These are phyloP conservation scores for Drosophila suzukii DNA, from an alignment of 1,140 invertebrate genomes.

Conservation along the genomic window DNA sequence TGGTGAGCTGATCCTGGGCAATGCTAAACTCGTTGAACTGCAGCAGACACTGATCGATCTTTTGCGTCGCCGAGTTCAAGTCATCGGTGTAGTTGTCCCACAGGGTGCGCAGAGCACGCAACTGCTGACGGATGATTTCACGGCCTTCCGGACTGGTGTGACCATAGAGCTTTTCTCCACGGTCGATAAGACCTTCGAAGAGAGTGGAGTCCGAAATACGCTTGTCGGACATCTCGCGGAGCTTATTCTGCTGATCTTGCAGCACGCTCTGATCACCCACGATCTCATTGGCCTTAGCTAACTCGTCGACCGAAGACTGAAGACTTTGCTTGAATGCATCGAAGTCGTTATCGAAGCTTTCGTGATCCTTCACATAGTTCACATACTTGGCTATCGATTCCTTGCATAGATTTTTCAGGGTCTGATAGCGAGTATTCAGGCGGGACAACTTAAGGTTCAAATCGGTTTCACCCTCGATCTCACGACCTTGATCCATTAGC, in stretches of 20 bases:
- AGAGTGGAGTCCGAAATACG: slow-evolving; percentile 92
- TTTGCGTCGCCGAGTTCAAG: slow-evolving; percentile 90
- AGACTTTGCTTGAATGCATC: slow-evolving; percentile 91
- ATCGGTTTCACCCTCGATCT: slow-evolving; percentile 91
- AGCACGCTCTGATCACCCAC: slow-evolving; percentile 94
- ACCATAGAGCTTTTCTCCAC: slow-evolving; percentile 95
- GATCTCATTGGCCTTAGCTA: slow-evolving; percentile 92
- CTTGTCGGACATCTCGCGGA: slow-evolving; percentile 92
- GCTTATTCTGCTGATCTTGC: slow-evolving; percentile 93
- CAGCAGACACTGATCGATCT: slow-evolving; percentile 94
- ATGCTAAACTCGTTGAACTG: slow-evolving; percentile 95
- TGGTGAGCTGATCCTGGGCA: slow-evolving; percentile 95
- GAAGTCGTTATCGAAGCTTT: slow-evolving; percentile 92
- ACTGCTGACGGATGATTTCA: slow-evolving; percentile 95
- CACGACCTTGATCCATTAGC: slow-evolving; percentile 89
- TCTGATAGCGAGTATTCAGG: slow-evolving; percentile 93
- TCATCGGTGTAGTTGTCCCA: slow-evolving; percentile 96
- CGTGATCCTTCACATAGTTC: slow-evolving; percentile 93
- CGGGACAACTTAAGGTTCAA: slow-evolving; percentile 91
- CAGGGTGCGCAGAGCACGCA: slow-evolving; percentile 91
- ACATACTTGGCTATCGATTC: slow-evolving; percentile 92
- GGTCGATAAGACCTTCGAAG: slow-evolving; percentile 94
- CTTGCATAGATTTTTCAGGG: slow-evolving; percentile 92
- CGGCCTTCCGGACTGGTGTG: slow-evolving; percentile 97
- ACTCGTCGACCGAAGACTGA: slow-evolving; percentile 88